Conservation (phyloP, 53 echinoderm and acorn worm species). For the Glandiceps talaboti region DNA sequence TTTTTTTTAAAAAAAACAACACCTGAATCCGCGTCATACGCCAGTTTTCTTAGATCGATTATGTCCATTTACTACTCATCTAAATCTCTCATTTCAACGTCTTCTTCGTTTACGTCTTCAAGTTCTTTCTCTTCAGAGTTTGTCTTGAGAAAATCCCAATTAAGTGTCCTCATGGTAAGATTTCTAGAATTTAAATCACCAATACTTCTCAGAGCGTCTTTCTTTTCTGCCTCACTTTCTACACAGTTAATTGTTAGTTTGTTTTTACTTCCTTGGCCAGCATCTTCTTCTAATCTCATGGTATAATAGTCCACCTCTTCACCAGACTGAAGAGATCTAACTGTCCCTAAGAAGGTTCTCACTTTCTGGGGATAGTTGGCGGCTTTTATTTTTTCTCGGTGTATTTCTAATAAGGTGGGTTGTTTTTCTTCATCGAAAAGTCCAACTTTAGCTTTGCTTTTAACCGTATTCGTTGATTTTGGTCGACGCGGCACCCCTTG, state of each 20-base stretch:
- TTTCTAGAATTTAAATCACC: constrained; percentile 35
- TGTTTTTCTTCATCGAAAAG: constrained; percentile 44
- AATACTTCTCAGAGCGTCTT: constrained; percentile 27
- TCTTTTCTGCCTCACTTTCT: constrained; percentile 17
- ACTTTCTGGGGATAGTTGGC: constrained; percentile 41
- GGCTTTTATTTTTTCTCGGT: constrained; percentile 21
- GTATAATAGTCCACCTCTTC: constrained; percentile 51
- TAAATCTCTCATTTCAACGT: background rate
- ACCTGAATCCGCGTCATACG: no score
- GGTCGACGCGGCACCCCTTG: background rate
- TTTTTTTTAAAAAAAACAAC: no score
- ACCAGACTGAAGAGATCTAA: constrained; percentile 16
- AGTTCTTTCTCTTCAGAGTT: background rate
- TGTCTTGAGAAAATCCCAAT: background rate
- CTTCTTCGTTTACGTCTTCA: background rate
- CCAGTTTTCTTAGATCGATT: no score
- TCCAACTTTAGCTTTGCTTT: constrained; percentile 25
- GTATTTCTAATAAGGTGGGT: constrained; percentile 42
- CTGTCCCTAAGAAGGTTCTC: constrained; percentile 18
- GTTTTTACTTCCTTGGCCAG: constrained; percentile 1
- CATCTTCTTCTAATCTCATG: constrained; percentile 19
- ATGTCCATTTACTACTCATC: no score
- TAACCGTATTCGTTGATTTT: background rate
- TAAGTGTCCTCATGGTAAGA: constrained; percentile 44
- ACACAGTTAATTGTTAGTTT: background rate